Base-by-base conservation (phyloP, 92 coral and sea anemone species). In the Palythoa heliodiscus region DNA sequence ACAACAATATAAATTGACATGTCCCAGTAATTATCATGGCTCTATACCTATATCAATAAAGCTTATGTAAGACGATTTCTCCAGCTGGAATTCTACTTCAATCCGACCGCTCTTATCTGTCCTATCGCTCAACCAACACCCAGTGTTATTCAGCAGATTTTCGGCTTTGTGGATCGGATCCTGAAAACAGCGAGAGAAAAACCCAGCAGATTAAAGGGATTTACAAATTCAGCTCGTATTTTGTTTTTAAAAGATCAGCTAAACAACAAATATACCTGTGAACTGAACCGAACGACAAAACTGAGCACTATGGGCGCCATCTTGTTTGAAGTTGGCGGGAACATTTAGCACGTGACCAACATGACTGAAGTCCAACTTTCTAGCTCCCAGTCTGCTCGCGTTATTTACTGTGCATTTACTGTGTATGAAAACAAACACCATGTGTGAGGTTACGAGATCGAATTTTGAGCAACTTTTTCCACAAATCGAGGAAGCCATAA, bases 391-490 rank as follows among this genome's bases (percentile, higher is more conserved):
- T 69, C 73, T 35, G 6, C 29, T 9, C 10, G 77, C 11, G 7
- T 9, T 8, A n/a, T n/a, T n/a, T n/a, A 29, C 8, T 43, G 22
- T 17, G 9, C 50, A 66, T 15, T 48, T 11, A 64, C 23, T 24
- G 43, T 24, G 55, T 38, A n/a, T 53, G 1, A 22, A 58, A 53
- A 71, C 52, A 52, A 29, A n/a, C n/a, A 7, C 7, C 52, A 94
- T 94, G 98, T 93, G 95, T 61, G 97, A 97, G 38, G 93, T 97
- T 63, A 90, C 89, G 35, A 71, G 93, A 12, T 88, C 91, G 39
- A 97, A 97, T 91, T 97, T 97, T 29, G 98, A 97, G 75, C 95
- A 89, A 54, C 82, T 91, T 37, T 94, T 91, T 57, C 90, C 93
- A 22, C 95, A 97, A 82, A 97, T 97, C 67, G 87, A 93, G 85